Evolutionary conservation across 2,113 vertebrate species (phyloP), one percentile per base, ranked within the genome.

Genomic region (Dissostichus mawsoni): DNA sequence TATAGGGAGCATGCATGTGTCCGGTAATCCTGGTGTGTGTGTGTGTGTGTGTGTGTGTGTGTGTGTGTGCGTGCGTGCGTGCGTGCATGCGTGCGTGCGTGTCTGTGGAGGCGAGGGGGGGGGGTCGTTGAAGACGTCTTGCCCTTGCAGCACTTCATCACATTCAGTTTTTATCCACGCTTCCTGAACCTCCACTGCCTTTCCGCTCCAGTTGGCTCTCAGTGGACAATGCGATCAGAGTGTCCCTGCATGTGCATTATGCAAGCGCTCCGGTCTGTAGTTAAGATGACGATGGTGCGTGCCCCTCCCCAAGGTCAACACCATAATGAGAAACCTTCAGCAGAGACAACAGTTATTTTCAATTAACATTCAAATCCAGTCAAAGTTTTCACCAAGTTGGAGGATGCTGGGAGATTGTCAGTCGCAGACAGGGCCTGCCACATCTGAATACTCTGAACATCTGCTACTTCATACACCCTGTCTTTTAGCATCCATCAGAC

Each of bases 301-400:
- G 89, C 85, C 80, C 91, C 89, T 90, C 86, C 56, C 80, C 92
- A 95, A 94, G 93, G 92, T 95, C 93, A 90, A 63, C 70, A 69
- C 79, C 78, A 89, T 91, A 90, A 94, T 94, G 91, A 92, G 87
- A 94, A 93, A 90, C 77, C 91, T 83, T 80, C 79, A 41, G 87
- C 79, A 41, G 87, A 74, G 91, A 93, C 81, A 79, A 64, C 64
- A 51, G 87, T 83, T 90, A 94, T 95, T 92, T 94, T 92, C 89
- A 88, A 92, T 88, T 82, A 89, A 89, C 53, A 87, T 72, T 84
- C 88, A 83, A 85, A 87, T 69, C 86, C 76, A 74, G 69, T 82
- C 66, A 67, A 83, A 71, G 68, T 59, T 51, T 41, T 58, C 56
- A 18, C 45, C 25, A 20, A 51, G 41, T 57, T 66, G 25, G 53